phyloP scores from a whole-genome alignment of 2,113 vertebrate species.

The Alethe diademata region DNA sequence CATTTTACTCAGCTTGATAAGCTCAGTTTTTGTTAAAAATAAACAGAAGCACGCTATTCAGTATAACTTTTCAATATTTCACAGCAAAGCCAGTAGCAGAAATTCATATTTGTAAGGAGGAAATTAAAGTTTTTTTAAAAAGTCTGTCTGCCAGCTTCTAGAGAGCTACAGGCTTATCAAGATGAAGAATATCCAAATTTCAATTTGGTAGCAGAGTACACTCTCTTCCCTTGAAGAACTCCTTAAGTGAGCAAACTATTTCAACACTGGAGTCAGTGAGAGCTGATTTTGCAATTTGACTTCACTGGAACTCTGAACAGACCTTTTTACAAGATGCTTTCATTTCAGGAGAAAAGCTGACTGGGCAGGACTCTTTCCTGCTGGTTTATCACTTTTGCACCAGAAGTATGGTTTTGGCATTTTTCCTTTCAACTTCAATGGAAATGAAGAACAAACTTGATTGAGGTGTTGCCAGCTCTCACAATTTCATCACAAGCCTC shows the following conservation, averaged over 20 bases:
- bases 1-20: background rate
- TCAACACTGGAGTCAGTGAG: background rate
- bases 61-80: background rate
- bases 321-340: background rate
- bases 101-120: background rate
- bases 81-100: background rate
- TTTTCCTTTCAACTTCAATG: background rate
- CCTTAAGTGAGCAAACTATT: background rate
- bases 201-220: background rate
- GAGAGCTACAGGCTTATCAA: background rate
- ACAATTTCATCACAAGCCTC: background rate
- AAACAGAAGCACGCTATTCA: background rate
- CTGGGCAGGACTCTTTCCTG: background rate
- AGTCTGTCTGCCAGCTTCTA: background rate
- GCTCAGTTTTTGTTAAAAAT: background rate
- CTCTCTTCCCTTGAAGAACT: background rate
- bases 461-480: background rate
- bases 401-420: background rate
- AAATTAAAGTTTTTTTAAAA: background rate
- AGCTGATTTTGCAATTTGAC: background rate
- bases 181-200: background rate
- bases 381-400: conserved; percentile 17
- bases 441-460: background rate
- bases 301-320: background rate
- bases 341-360: background rate